Base-by-base conservation (phyloP, 1,140 invertebrate genomes). In the Aphelinus atriplicis region DNA sequence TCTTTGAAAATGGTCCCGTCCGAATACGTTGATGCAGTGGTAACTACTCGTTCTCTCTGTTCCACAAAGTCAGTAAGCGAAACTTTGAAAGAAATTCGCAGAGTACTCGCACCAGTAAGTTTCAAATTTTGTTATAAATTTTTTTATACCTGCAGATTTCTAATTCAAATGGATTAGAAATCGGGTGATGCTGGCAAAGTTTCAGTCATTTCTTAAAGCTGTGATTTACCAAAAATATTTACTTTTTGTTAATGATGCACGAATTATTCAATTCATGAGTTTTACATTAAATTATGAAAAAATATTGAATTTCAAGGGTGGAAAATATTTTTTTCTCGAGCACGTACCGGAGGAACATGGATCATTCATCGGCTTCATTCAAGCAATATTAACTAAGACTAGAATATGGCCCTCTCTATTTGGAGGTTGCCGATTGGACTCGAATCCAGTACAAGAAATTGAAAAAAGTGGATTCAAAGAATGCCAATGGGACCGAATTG, bases 311-410 rank as follows among this genome's bases (percentile, higher is more conserved):
- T 69, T 80, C 75, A 48, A 87, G 86, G 82, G 76, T 43, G 84
- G 85, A 45, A 80, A 79, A 56, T 86, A 86, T 76, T 77, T 84
- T 45, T 87, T 87, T 57, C 78, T 86, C 71, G 85, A 87, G 72
- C 86, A 87, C 62, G 68, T 85, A 45, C 78, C 82, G 7, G 84
- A 84, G n/a, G 63, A 76, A 1, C 58, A 82, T 71, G 80, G 78
- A 63, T 82, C 77, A 2, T 70, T 86, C 2, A 61, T 79, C 9
- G 62, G 65, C 10, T 83, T 81, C 80, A 10, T 86, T 1, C 84
- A 87, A 77, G 76, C 67, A 42, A 60, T 83, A 10, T 78, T 85
- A 53, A 84, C 85, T 0, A 81, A 78, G 76, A 83, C 80, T 2
- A 77, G 74, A 77, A 78, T 87, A 71, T 87, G 85, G 84, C 84